Evolutionary conservation across 2,113 vertebrate genomes (phyloP), one percentile per base, ranked within the genome.

Genomic region (Pimephales promelas): DNA sequence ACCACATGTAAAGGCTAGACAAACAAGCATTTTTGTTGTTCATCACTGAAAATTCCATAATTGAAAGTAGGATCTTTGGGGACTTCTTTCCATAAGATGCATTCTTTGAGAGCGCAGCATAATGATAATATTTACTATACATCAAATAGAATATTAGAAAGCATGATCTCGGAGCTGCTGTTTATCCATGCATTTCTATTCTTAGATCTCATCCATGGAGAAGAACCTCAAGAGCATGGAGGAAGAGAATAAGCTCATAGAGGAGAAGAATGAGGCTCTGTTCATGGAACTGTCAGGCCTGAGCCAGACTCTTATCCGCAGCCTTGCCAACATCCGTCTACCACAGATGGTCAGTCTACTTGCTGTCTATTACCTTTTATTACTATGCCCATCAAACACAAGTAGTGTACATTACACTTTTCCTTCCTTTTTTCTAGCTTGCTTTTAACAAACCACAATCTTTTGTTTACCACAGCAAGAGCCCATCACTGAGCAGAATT

Each of bases 181-280:
- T 34, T 34, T 64, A 54, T 64, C 34, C 22, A 62, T 26, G 31
- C 45, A 18, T 7, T 81, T 81, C 9, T 16, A 24, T 73, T 24
- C 11, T 81, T 79, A 99, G 98, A 98, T 99, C 90, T 97, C 96
- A 26, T 97, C 94, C 62, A 98, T 99, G 98, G 98, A 99, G 93
- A 98, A 95, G 89, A 99, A 98, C 92, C 94, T 99, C 85, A 96
- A 95, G 93, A 97, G 88, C 91, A 98, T 99, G 28, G 98, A 99
- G 86, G 97, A 99, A 84, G 98, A 99, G 88, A 99, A 99, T 77
- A 97, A 97, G 88, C 95, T 98, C 81, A 99, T 99, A 0, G 98
- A 99, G 91, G 96, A 99, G 90, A 97, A 95, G 92, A 99, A 99
- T 0, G 96, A 99, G 87, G 96, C 97, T 87, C 93, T 99, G 91